A percentile compares a stretch with the other conserved stretches of the same genome.
phyloP scores from a whole-genome alignment of 92 coral and sea anemone genomes.

The Parazoanthus swiftii region DNA sequence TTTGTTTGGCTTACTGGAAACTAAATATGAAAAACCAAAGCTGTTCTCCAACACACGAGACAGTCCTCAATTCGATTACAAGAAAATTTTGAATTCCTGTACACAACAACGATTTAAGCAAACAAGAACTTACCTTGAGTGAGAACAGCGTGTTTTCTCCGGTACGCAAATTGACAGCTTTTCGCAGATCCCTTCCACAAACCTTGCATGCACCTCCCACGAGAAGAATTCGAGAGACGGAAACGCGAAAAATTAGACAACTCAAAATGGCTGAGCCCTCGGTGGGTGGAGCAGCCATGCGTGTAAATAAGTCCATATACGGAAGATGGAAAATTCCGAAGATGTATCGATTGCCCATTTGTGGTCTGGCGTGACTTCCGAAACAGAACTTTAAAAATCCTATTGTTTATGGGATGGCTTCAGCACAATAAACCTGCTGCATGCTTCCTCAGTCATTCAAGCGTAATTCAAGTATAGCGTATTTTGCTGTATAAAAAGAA shows the following conservation, averaged over 20 bases:
- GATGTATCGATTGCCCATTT: conserved; percentile 36
- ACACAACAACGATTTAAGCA: conserved; percentile 1
- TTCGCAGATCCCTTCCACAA: neutral
- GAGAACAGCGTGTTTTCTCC: conserved; percentile 31
- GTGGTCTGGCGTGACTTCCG: conserved; percentile 24
- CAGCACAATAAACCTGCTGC: too few relatives aligned
- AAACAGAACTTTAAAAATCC: neutral
- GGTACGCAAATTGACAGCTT: conserved; percentile 34
- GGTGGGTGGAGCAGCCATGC: conserved; percentile 48
- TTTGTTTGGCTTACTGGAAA: conserved; percentile 34
- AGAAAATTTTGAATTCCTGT: conserved; percentile 31
- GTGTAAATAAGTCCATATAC: conserved; percentile 35
- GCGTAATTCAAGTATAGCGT: too few relatives aligned
- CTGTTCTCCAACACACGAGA: conserved; percentile 16
- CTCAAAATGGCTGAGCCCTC: conserved; percentile 44
- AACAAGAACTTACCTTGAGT: conserved; percentile 33
- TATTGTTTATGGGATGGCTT: neutral
- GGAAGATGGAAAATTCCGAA: conserved; percentile 35
- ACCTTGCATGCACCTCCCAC: conserved; percentile 36
- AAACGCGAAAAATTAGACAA: conserved; percentile 22
- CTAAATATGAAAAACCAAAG: conserved; percentile 25
- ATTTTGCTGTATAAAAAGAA: too few relatives aligned
- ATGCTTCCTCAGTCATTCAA: neutral
- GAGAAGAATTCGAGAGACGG: conserved; percentile 40
- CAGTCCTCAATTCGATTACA: neutral